phyloP scores from a whole-genome alignment of 2,888 invertebrate species.

The Tenthredo amoena region DNA sequence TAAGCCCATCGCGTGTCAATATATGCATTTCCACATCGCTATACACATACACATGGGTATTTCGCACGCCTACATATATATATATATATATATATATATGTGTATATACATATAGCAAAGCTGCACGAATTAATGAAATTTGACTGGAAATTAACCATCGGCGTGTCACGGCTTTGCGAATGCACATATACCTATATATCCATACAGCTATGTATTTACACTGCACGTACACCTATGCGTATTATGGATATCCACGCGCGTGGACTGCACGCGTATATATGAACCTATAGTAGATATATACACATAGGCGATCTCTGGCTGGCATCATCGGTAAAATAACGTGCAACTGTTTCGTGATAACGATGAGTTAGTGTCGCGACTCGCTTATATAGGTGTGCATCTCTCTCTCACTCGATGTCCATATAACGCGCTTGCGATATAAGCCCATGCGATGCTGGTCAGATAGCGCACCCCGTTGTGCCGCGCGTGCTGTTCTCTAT shows the following conservation, averaged over 20 bases:
- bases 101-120: neutral
- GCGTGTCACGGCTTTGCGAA: conserved; percentile 32
- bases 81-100: neutral
- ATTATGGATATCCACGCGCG: conserved; percentile 19
- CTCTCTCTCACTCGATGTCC: conserved; percentile 29
- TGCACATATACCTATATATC: conserved; percentile 29
- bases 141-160: conserved; percentile 76
- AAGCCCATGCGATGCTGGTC: conserved; percentile 33
- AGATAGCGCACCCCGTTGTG: conserved; percentile 47
- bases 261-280: conserved; percentile 40
- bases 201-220: neutral
- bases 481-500: conserved; percentile 17
- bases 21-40: conserved; percentile 22
- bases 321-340: conserved; percentile 73
- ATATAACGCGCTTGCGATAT: conserved; percentile 38
- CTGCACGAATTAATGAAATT: conserved; percentile 72
- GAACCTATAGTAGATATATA: conserved; percentile 48
- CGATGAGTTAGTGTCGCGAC: conserved; percentile 75
- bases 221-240: conserved; percentile 5
- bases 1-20: conserved; percentile 32
- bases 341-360: conserved; percentile 74
- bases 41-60: neutral
- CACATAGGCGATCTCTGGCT: conserved; percentile 40
- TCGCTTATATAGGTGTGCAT: conserved; percentile 58
- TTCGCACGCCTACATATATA: neutral